Evolutionary conservation across 2,797 vertebrate species (phyloP).

Genomic region (Balearica regulorum): DNA sequence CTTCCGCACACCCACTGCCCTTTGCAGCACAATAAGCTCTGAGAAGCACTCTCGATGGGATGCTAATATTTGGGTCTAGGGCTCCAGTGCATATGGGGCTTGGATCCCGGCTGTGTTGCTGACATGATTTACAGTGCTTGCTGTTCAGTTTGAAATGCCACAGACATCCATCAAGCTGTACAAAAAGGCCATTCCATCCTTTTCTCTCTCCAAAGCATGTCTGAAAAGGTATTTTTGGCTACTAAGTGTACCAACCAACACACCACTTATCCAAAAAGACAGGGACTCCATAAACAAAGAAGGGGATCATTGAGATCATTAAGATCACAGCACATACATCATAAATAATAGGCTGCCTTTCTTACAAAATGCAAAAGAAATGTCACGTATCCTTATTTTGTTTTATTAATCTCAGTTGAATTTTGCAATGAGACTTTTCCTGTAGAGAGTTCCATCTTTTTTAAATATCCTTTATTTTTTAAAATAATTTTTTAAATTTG

Average conservation of each 20-base stretch:
- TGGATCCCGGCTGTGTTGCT: not conserved
- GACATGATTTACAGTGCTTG: conserved; percentile 11
- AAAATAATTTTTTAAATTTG: not conserved
- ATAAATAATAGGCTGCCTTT: not conserved
- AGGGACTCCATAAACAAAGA: not conserved
- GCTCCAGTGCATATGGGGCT: not conserved
- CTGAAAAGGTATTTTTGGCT: not conserved
- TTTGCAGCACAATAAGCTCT: not conserved
- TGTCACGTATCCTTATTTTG: not conserved
- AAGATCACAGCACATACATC: not conserved
- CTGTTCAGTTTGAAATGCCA: conserved; percentile 4
- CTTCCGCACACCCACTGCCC: not conserved
- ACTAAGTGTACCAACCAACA: not conserved
- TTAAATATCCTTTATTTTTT: not conserved
- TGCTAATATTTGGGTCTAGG: not conserved
- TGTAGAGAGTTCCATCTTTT: not conserved
- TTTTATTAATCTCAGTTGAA: not conserved
- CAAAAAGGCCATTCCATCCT: not conserved
- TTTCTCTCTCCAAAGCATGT: conserved; percentile 4
- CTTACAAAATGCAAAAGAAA: not conserved
- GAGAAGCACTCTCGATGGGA: not conserved
- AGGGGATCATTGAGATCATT: not conserved
- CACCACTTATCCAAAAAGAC: not conserved
- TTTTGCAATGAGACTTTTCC: not conserved
- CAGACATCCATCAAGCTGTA: not conserved